Percentiles rank a stretch among this genome's conserved stretches.
phyloP scores from a whole-genome alignment of 2,888 invertebrate species.

The Nomada fabriciana region DNA sequence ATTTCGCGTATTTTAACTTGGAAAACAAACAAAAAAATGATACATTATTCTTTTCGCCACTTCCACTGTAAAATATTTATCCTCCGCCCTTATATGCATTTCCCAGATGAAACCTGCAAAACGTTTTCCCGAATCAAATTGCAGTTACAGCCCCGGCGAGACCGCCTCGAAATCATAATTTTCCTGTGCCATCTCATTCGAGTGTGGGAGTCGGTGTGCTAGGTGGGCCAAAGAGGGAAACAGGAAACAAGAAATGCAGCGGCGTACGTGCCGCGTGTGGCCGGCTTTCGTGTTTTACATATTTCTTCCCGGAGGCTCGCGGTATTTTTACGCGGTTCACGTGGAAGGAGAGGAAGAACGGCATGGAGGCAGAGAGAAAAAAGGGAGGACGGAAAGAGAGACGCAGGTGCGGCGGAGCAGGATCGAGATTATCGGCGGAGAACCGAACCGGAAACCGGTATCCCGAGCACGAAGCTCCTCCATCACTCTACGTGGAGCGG shows the following conservation, averaged over 20 bases:
- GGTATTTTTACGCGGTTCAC: conserved; percentile 44
- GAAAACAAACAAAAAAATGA: no score
- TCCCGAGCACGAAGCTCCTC: conserved; percentile 78
- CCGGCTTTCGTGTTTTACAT: conserved; percentile 60
- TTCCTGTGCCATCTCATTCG: conserved; percentile 32
- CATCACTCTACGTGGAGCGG: conserved; percentile 75
- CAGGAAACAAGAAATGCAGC: conserved; percentile 37
- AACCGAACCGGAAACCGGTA: conserved; percentile 79
- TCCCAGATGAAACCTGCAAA: not conserved
- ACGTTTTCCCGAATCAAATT: conserved; percentile 30
- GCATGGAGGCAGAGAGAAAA: not conserved
- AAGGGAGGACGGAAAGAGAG: conserved; percentile 47
- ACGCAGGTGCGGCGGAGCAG: conserved; percentile 66
- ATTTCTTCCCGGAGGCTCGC: conserved; percentile 54
- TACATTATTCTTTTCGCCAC: not conserved
- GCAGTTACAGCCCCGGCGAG: conserved; percentile 4
- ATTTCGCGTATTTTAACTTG: no score
- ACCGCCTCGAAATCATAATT: conserved; percentile 35
- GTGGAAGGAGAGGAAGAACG: conserved; percentile 3
- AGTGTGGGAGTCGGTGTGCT: not conserved
- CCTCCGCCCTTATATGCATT: not conserved
- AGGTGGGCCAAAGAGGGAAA: conserved; percentile 10
- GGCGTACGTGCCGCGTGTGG: conserved; percentile 46
- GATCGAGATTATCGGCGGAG: conserved; percentile 80
- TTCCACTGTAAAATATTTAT: not conserved